Conservation (phyloP, 2,888 invertebrate species). For the Erebia epiphron region DNA sequence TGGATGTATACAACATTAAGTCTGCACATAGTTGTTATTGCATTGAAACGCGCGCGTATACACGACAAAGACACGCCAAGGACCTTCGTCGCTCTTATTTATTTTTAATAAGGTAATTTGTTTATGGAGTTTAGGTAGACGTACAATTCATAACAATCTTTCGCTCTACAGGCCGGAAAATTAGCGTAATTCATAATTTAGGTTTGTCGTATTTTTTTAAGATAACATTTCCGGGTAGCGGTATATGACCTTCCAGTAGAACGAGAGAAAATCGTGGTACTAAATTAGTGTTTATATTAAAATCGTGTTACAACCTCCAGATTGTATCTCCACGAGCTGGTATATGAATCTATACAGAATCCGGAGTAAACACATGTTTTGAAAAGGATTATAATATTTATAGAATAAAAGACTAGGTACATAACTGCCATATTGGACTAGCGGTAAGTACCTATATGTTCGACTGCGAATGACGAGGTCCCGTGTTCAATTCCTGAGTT, state of each 20-base stretch:
- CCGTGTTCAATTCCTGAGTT: no score
- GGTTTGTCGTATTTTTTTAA: not conserved
- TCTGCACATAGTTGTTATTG: not conserved
- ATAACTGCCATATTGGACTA: no score
- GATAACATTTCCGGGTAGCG: not conserved
- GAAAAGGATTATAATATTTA: no score
- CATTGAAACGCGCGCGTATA: not conserved
- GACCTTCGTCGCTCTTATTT: not conserved
- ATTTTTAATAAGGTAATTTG: not conserved
- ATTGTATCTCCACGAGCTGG: no score
- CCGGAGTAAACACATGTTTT: no score
- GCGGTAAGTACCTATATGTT: no score
- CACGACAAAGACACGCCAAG: not conserved
- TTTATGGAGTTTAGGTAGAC: not conserved
- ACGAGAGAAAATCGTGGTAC: not conserved
- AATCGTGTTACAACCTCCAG: not conserved
- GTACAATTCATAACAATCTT: not conserved
- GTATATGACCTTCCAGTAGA: not conserved
- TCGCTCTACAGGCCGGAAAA: constrained; percentile 6
- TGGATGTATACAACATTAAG: not conserved
- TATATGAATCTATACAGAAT: no score
- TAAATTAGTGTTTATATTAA: not conserved
- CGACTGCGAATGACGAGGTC: no score
- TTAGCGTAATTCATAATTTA: not conserved
- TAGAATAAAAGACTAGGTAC: no score